Evolutionary conservation across 1,140 invertebrate genomes (phyloP), one percentile per base, ranked within the genome.

Genomic region (Metaphire vulgaris): DNA sequence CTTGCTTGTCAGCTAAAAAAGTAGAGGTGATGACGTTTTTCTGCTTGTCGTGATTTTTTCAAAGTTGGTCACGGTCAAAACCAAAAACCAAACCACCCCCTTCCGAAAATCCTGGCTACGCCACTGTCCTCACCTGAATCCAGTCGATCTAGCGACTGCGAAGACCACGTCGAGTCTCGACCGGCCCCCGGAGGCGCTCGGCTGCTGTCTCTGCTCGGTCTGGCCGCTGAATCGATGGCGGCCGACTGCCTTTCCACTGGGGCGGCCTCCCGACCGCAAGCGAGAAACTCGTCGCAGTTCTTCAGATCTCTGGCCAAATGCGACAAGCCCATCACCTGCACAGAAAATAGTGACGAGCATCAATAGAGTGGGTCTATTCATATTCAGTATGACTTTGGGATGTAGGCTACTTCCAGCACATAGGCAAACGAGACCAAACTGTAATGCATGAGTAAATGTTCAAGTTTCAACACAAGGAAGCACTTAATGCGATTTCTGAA

Each of bases 231-330:
- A n/a, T n/a, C n/a, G n/a, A n/a, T n/a, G n/a, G n/a, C n/a, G 41
- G 32, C 31, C 1, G 33, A 26, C 15, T 73, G 72, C 12, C 33
- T 73, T 41, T 73, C 72, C 1, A 56, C 41, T n/a, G 72, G 72
- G 2, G 34, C 16, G 0, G 32, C 72, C 28, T 73, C 72, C 30
- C 34, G 32, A 16, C 72, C 72, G 16, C 72, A 73, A 34, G 34
- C 72, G 15, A 73, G n/a, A 30, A 73, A 73, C 14, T 73, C 72
- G 0, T 73, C 72, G 26, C 72, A 73, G 72, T 64, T 16, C 28
- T 34, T 33, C 16, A 73, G 72, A 29, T 73, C 72, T 56, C 33
- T 41, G 0, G 72, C 15, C 32, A 73, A 34, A 26, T 73, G 72
- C 29, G 72, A 73, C n/a, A 73, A 41, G 30, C 72, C 41, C 72